Percentiles rank a stretch among this genome's conserved stretches.
These are phyloP conservation scores for Trachelus tabidus DNA, from an alignment of 2,888 invertebrate species.

Conservation along the genomic window DNA sequence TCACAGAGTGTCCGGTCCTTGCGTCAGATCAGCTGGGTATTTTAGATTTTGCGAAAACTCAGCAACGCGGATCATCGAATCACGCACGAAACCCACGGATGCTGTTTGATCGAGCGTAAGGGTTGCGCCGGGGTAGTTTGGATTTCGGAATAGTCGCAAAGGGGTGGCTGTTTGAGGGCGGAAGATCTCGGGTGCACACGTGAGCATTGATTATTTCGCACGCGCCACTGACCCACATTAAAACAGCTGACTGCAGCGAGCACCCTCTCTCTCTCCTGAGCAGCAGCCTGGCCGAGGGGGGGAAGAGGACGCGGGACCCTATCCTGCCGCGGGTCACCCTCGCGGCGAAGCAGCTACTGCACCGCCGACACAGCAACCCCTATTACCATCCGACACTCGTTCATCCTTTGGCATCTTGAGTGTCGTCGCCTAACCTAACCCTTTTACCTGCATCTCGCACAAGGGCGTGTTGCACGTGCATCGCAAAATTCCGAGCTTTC, in stretches of 20 bases:
- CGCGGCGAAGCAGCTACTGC: neutral
- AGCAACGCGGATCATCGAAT: neutral
- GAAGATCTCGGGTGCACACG: neutral
- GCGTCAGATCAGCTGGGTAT: neutral
- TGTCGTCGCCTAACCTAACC: neutral
- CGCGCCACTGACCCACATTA: constrained; percentile 54
- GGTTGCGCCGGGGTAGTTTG: neutral
- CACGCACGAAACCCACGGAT: neutral
- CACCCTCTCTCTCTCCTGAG: neutral
- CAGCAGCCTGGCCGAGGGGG: neutral
- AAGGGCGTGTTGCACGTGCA: neutral
- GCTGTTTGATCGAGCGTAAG: neutral
- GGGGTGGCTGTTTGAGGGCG: neutral
- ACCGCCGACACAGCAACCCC: neutral
- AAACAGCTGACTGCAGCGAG: constrained; percentile 53
- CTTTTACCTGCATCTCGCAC: neutral
- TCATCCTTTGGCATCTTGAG: neutral
- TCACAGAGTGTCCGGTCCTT: neutral
- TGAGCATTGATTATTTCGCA: constrained; percentile 10
- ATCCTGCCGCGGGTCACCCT: constrained; percentile 34
- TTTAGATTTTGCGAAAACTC: neutral
- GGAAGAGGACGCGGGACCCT: constrained; percentile 23
- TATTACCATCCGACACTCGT: neutral
- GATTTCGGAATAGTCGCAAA: neutral
- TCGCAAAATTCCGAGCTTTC: neutral